These are phyloP conservation scores for Enteromius viviparus DNA, from an alignment of 2,797 vertebrate species.

Conservation along the genomic window DNA sequence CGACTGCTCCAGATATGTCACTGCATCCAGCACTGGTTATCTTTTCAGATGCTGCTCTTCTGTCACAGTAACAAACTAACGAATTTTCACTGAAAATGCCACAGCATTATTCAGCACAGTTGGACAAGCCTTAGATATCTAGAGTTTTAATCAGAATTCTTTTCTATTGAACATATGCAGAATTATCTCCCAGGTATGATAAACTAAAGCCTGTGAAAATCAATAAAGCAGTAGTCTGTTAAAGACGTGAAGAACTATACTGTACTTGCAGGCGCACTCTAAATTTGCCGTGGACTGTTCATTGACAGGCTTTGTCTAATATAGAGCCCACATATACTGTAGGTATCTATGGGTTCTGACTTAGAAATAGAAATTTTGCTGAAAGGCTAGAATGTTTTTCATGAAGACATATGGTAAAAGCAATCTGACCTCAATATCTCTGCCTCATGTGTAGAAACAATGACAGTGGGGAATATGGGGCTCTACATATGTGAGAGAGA, in stretches of 20 bases:
- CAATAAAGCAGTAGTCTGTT: not conserved
- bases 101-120: not conserved
- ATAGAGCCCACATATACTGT: not conserved
- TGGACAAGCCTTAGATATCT: not conserved
- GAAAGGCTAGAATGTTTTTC: not conserved
- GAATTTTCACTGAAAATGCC: not conserved
- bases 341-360: not conserved
- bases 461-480: constrained; percentile 50
- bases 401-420: constrained; percentile 15
- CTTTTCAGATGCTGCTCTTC: not conserved
- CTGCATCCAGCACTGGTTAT: not conserved
- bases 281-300: not conserved
- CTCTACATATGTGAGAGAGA: constrained; percentile 53
- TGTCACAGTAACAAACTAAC: not conserved
- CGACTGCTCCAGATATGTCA: not conserved
- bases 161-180: not conserved
- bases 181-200: not conserved
- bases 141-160: not conserved
- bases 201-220: not conserved
- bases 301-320: not conserved
- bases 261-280: not conserved
- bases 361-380: not conserved
- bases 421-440: constrained; percentile 46
- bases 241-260: constrained; percentile 8
- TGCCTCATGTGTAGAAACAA: constrained; percentile 33